These are phyloP conservation scores for Sinocyclocheilus grahami DNA, from an alignment of 2,113 vertebrate species.

Conservation along the genomic window DNA sequence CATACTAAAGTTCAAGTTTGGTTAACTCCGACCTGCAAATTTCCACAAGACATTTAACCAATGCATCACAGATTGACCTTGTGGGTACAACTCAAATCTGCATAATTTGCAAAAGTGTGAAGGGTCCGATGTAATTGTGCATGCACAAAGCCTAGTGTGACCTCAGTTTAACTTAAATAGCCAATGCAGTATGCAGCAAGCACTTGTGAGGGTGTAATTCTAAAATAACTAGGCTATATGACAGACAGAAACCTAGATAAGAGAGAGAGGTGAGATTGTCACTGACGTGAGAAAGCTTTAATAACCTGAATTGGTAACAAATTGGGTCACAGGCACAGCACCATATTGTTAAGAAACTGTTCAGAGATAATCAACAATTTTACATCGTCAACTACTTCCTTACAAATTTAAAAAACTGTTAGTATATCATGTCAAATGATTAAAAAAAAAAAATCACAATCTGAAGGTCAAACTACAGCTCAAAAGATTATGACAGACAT, in stretches of 20 bases:
- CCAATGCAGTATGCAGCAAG: neutral
- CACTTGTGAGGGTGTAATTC: neutral
- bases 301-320: neutral
- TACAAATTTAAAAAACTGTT: too few species aligned
- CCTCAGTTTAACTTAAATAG: neutral
- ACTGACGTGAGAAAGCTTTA: neutral
- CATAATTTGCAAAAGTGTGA: neutral
- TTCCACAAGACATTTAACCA: neutral
- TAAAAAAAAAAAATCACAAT: neutral
- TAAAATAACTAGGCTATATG: constrained; percentile 24
- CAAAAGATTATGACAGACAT: neutral
- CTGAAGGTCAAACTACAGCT: neutral
- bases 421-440: neutral
- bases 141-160: neutral
- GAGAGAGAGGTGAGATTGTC: neutral
- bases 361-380: neutral
- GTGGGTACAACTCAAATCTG: neutral
- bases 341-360: neutral
- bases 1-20: neutral
- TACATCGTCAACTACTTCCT: neutral
- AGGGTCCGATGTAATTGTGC: neutral
- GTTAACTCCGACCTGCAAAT: neutral
- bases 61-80: neutral
- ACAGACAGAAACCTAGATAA: constrained; percentile 26
- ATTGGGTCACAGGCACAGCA: constrained; percentile 16